Percentiles rank a stretch among this genome's conserved stretches.
phyloP scores from a whole-genome alignment of 2,888 invertebrate species.

The Parthenolecanium corni region DNA sequence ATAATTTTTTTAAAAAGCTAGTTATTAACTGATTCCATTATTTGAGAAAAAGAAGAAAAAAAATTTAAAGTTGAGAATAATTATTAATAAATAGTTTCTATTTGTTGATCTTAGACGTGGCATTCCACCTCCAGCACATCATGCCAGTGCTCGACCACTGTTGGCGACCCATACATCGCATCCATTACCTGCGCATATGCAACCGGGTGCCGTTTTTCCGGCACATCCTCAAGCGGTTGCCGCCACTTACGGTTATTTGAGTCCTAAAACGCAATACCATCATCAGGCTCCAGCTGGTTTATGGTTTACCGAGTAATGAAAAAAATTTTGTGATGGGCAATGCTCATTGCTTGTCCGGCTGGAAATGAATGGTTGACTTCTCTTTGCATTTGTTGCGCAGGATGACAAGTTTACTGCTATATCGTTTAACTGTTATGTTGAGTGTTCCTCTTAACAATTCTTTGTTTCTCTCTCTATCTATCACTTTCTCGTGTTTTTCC shows the following conservation, averaged over 20 bases:
- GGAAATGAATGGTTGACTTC: not conserved
- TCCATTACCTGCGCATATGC: conserved; percentile 70
- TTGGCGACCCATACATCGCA: conserved; percentile 53
- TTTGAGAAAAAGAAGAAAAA: too few relatives aligned
- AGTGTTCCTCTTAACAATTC: conserved; percentile 16
- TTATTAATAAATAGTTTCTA: too few relatives aligned
- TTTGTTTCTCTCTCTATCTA: conserved; percentile 8
- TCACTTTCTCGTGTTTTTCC: not conserved
- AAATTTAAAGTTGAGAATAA: too few relatives aligned
- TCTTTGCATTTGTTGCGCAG: not conserved
- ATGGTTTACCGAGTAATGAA: conserved; percentile 59
- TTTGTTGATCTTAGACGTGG: conserved; percentile 38
- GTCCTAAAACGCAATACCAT: conserved; percentile 58
- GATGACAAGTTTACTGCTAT: too few relatives aligned
- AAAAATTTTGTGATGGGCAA: not conserved
- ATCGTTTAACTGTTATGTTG: conserved; percentile 1
- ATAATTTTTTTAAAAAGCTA: too few relatives aligned
- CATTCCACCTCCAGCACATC: conserved; percentile 72
- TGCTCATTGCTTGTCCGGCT: not conserved
- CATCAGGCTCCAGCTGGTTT: conserved; percentile 49
- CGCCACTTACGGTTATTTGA: conserved; percentile 53
- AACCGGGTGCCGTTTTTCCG: conserved; percentile 49
- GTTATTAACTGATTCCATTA: too few relatives aligned
- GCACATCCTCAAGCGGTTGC: conserved; percentile 49
- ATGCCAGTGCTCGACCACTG: conserved; percentile 58